Percentiles rank a stretch among this genome's conserved stretches.
These are phyloP conservation scores for Lymantria dispar DNA, from an alignment of 2,888 invertebrate genomes.

Conservation along the genomic window DNA sequence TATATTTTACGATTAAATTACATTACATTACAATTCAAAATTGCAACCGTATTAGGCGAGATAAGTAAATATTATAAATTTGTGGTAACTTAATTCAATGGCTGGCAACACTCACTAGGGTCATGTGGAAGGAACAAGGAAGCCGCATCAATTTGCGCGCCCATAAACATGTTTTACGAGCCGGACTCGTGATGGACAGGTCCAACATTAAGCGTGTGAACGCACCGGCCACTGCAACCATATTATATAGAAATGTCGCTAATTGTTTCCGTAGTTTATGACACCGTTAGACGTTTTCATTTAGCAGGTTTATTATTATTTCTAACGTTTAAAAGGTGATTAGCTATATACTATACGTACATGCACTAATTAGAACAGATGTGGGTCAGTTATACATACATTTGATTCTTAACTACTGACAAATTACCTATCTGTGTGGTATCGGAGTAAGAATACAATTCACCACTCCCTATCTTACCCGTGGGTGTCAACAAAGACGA, in stretches of 20 bases:
- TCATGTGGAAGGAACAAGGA: slow-evolving; percentile 44
- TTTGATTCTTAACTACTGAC: too few relatives aligned
- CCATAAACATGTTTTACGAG: slow-evolving; percentile 58
- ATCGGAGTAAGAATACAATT: too few relatives aligned
- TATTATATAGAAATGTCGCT: slow-evolving; percentile 24
- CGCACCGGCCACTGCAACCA: slow-evolving; percentile 17
- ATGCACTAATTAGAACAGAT: not conserved
- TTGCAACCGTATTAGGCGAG: too few relatives aligned
- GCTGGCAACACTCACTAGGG: slow-evolving; percentile 30
- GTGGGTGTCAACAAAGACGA: too few relatives aligned
- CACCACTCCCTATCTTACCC: too few relatives aligned
- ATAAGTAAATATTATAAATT: not conserved
- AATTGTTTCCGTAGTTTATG: slow-evolving; percentile 27
- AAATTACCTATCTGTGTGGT: too few relatives aligned
- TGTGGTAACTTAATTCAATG: not conserved
- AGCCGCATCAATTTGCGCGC: slow-evolving; percentile 51
- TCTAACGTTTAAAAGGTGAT: not conserved
- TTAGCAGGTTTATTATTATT: slow-evolving; percentile 9
- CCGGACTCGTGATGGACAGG: slow-evolving; percentile 44
- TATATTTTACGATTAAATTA: too few relatives aligned
- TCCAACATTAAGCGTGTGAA: slow-evolving; percentile 31
- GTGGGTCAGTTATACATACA: not conserved
- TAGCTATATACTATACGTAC: not conserved
- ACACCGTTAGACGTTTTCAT: slow-evolving; percentile 13
- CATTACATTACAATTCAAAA: too few relatives aligned